Evolutionary conservation across 2,888 invertebrate species (phyloP).

Genomic region (Sericinus montela): DNA sequence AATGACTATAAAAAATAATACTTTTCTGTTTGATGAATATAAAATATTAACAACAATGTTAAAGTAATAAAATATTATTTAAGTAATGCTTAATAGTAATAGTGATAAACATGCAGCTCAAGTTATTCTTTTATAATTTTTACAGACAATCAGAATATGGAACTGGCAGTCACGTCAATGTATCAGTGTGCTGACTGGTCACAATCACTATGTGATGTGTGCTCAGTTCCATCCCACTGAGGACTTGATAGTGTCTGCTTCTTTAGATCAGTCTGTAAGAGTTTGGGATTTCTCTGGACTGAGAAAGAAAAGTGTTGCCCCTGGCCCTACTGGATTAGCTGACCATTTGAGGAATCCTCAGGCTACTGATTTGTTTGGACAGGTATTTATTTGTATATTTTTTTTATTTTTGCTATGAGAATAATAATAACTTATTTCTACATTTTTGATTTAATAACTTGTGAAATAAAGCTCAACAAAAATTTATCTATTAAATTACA

Average conservation of each 20-base stretch:
- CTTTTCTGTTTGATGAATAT: too few relatives aligned
- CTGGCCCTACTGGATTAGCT: slow-evolving; percentile 94
- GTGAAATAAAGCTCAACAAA: too few relatives aligned
- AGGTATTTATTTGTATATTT: slow-evolving; percentile 41
- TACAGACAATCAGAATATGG: slow-evolving; percentile 97
- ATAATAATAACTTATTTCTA: too few relatives aligned
- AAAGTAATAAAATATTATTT: too few relatives aligned
- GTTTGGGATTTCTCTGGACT: slow-evolving; percentile 99
- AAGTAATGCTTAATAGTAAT: too few relatives aligned
- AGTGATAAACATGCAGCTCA: neutral
- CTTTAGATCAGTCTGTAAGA: slow-evolving; percentile 97
- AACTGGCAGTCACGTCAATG: slow-evolving; percentile 99
- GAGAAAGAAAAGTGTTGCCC: slow-evolving; percentile 98
- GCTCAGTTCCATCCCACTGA: slow-evolving; percentile 98
- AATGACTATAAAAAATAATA: too few relatives aligned
- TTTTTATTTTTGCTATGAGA: too few relatives aligned
- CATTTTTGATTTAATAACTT: too few relatives aligned
- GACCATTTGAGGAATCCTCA: slow-evolving; percentile 92
- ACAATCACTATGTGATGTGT: slow-evolving; percentile 99
- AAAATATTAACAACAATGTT: too few relatives aligned
- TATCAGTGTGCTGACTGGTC: slow-evolving; percentile 96
- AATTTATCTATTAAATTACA: too few relatives aligned
- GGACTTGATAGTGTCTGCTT: slow-evolving; percentile 98
- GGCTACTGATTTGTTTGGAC: slow-evolving; percentile 96
- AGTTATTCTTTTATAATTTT: slow-evolving; percentile 14